phyloP scores from a whole-genome alignment of 2,888 invertebrate genomes.

The Griposia aprilina region DNA sequence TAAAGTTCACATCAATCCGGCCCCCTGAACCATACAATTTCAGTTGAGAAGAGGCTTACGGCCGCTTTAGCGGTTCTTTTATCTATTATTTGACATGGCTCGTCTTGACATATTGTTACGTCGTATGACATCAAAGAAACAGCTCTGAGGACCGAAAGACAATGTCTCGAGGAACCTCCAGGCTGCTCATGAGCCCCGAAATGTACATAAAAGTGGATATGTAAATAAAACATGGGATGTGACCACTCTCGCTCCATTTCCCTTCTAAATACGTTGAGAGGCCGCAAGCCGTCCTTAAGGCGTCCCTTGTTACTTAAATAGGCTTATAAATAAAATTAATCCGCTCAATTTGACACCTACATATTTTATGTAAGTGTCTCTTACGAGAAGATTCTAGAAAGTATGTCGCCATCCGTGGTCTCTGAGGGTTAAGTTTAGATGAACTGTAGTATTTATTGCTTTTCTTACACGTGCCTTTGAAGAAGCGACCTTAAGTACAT shows the following conservation, averaged over 20 bases:
- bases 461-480: background rate
- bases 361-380: conserved; percentile 49
- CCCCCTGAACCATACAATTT: conserved; percentile 60
- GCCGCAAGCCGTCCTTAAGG: conserved; percentile 51
- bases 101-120: conserved; percentile 52
- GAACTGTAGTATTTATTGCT: conserved; percentile 14
- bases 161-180: conserved; percentile 24
- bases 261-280: conserved; percentile 50
- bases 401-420: conserved; percentile 30
- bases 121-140: conserved; percentile 60
- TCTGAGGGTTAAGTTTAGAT: background rate
- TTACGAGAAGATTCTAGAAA: conserved; percentile 48
- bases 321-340: conserved; percentile 62
- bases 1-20: conserved; percentile 56
- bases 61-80: conserved; percentile 59
- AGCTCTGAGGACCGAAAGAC: conserved; percentile 11
- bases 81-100: conserved; percentile 63
- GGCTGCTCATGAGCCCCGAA: conserved; percentile 9
- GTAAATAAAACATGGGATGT: conserved; percentile 52
- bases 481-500: background rate
- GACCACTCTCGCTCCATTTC: conserved; percentile 25
- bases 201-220: conserved; percentile 38
- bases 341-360: conserved; percentile 49
- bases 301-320: conserved; percentile 59
- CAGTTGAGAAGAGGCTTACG: conserved; percentile 54